Conservation (phyloP, 2,797 vertebrate genomes). For the Manis pentadactyla region DNA sequence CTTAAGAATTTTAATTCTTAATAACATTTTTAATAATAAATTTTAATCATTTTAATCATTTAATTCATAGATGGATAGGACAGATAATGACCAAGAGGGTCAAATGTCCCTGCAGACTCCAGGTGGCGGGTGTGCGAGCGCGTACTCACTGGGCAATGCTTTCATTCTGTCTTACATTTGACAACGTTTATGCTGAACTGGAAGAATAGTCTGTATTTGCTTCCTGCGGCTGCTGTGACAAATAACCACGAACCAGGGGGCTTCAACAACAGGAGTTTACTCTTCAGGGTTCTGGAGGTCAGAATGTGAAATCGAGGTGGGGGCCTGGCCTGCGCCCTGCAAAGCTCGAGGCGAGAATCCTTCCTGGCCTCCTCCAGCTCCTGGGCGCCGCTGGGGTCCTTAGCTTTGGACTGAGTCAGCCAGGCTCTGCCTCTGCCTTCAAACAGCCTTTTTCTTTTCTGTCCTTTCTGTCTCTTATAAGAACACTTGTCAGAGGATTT, state of each 20-base stretch:
- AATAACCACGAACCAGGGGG: not conserved
- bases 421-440: not conserved
- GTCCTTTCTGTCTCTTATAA: not conserved
- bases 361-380: not conserved
- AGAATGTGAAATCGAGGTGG: not conserved
- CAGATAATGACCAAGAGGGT: not conserved
- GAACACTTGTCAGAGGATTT: not conserved
- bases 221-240: not conserved
- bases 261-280: not conserved
- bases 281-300: not conserved
- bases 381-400: not conserved
- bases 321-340: not conserved
- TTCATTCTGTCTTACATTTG: not conserved
- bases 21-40: not conserved
- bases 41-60: not conserved
- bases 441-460: not conserved
- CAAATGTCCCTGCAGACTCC: not conserved
- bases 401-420: not conserved
- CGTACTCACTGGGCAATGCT: not conserved
- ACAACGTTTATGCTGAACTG: not conserved
- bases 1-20: not conserved
- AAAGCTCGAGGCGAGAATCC: fast-evolving
- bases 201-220: not conserved
- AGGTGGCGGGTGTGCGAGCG: not conserved
- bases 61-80: not conserved